Conservation (phyloP, 2,113 vertebrate species). For the Micromys minutus region DNA sequence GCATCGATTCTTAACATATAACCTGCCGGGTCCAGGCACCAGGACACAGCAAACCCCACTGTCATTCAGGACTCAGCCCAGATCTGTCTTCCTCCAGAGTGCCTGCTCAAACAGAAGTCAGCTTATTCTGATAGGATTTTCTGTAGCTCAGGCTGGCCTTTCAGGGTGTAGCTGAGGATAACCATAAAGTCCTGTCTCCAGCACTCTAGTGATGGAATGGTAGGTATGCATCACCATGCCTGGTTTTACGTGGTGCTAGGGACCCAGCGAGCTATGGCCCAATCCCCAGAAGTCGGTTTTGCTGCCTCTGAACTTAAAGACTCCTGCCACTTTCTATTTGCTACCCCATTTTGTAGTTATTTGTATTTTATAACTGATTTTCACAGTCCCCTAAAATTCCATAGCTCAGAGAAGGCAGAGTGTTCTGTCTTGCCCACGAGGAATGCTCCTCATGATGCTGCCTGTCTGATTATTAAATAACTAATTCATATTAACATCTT, state of each 20-base stretch:
- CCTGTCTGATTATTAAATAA: background rate
- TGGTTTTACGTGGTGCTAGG: background rate
- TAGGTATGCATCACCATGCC: background rate
- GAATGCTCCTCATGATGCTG: background rate
- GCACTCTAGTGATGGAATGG: background rate
- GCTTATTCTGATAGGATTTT: background rate
- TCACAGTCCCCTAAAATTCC: background rate
- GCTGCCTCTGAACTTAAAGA: background rate
- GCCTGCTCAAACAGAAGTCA: background rate
- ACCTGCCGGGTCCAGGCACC: background rate
- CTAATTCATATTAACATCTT: slow-evolving; percentile 16
- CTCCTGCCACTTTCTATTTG: background rate
- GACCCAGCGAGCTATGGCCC: too few relatives aligned
- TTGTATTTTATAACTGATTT: background rate
- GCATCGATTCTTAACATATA: background rate
- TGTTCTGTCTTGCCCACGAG: background rate
- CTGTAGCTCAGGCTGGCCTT: background rate
- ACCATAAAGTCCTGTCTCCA: background rate
- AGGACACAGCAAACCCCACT: background rate
- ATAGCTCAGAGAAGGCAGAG: background rate
- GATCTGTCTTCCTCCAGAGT: background rate
- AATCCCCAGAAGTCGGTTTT: background rate
- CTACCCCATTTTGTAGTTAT: background rate
- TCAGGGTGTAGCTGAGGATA: background rate
- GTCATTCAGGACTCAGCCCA: background rate